Percentiles rank a stretch among this genome's conserved stretches.
These are phyloP conservation scores for Tetrax tetrax DNA, from an alignment of 2,113 vertebrate genomes.

Conservation along the genomic window DNA sequence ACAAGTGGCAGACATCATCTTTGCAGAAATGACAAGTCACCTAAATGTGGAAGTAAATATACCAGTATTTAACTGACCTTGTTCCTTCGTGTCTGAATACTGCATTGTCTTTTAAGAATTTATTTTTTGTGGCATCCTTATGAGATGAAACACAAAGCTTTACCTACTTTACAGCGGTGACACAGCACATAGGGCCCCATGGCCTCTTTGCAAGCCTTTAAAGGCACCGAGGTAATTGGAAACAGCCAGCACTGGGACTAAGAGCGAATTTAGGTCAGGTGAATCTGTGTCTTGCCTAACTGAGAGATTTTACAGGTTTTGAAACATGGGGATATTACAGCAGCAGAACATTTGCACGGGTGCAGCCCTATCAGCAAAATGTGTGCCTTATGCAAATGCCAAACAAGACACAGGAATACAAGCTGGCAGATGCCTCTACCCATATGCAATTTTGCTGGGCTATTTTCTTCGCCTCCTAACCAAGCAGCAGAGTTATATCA, in stretches of 20 bases:
- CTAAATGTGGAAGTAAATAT: accelerated
- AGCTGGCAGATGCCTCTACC: background rate
- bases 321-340: background rate
- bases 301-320: background rate
- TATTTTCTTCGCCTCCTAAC: background rate
- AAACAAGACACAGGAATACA: background rate
- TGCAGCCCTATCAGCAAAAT: background rate
- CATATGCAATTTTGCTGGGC: background rate
- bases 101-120: background rate
- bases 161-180: background rate
- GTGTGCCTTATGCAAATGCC: accelerated
- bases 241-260: background rate
- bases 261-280: background rate
- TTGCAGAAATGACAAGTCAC: background rate
- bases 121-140: background rate
- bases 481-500: background rate
- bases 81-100: background rate
- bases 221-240: background rate
- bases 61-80: background rate
- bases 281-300: background rate
- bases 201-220: background rate
- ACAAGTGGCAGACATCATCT: background rate
- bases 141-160: background rate
- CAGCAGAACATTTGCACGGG: background rate
- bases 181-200: background rate